These are phyloP conservation scores for Oxygymnocypris stewartii DNA, from an alignment of 2,113 vertebrate species.

Conservation along the genomic window DNA sequence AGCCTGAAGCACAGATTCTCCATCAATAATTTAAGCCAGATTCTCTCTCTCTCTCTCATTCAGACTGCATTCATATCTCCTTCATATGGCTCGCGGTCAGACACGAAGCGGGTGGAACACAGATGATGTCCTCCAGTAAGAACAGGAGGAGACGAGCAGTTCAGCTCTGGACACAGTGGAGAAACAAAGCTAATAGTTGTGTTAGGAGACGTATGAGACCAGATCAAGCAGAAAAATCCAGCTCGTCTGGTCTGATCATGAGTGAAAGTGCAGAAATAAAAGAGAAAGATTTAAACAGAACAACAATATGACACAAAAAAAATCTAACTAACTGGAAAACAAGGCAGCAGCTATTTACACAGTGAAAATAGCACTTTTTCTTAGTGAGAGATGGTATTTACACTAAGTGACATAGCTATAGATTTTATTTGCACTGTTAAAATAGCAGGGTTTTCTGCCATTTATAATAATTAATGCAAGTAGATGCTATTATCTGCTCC, in stretches of 20 bases:
- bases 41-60: not conserved
- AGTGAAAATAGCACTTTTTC: too few species aligned
- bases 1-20: constrained; percentile 43
- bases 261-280: not conserved
- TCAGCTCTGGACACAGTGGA: not conserved
- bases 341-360: too few species aligned
- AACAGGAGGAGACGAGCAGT: constrained; percentile 3
- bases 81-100: constrained; percentile 29
- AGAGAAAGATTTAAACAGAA: not conserved
- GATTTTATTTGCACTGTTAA: too few species aligned
- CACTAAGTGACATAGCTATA: too few species aligned
- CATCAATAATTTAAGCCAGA: constrained; percentile 57
- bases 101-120: constrained; percentile 1
- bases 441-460: too few species aligned
- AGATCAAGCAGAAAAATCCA: constrained; percentile 8
- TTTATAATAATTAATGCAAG: too few species aligned
- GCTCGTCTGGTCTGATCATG: not conserved
- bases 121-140: constrained; percentile 12
- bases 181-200: not conserved
- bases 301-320: not conserved
- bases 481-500: too few species aligned
- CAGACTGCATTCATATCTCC: constrained; percentile 1
- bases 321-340: too few species aligned
- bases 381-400: too few species aligned
- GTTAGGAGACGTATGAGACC: not conserved